Base-by-base conservation (phyloP, 2,797 vertebrate genomes). In the Furcifer pardalis region DNA sequence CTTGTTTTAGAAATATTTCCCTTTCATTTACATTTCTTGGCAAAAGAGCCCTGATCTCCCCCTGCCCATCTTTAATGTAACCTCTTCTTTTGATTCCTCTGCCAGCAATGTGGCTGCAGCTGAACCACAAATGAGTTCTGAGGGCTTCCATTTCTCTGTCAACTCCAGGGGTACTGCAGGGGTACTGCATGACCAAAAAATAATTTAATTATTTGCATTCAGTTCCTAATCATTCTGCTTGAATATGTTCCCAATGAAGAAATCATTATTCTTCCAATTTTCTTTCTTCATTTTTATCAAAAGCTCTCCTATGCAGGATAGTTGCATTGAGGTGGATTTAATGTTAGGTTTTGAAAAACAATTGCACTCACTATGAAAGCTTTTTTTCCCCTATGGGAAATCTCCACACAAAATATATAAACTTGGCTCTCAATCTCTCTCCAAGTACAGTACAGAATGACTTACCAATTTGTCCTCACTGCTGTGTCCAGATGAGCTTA, bases 1-100 rank as follows among this genome's bases (percentile, higher is more conserved):
- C 95, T 96, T 96, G 96, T 91, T 94, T 93, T 35, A 62, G 42
- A 96, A 96, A 93, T 93, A 95, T 93, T 95, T 95, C 91, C 92
- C 93, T 95, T 94, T 93, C 93, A 92, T 93, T 96, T 96, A 93
- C 93, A 86, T 95, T 96, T 95, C 93, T 95, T 95, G 94, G 94
- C 92, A 91, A 89, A 88, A 60, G 1, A 68, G 2, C 66, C 81
- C 85, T 89, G 78, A 40, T 89, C 32, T 19, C 27, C 25, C 12
- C 2, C 72, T n/a, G n/a, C 32, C 44, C 3, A 3, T 94, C 40
- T 52, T 37, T 90, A 91, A 88, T 87, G 84, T 88, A 89, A 56
- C 30, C 84, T 91, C 92, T 92, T 95, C 94, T 90, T 92, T 87
- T 86, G 86, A 92, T 90, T 75, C 90, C 40, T 83, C 76, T 93